Conservation (phyloP, 2,888 invertebrate genomes). For the Sphecodes monilicornis region DNA sequence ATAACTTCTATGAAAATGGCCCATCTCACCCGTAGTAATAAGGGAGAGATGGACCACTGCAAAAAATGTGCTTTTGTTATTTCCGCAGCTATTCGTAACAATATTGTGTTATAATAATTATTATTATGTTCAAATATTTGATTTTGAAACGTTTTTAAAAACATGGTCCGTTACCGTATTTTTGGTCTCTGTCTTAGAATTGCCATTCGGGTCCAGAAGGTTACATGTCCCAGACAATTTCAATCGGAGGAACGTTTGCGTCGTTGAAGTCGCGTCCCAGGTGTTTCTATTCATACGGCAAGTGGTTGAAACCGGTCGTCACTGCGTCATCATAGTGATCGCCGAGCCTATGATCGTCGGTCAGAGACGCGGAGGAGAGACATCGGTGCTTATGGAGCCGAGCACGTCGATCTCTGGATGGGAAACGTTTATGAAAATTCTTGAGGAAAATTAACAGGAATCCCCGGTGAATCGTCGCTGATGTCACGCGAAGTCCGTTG, state of each 20-base stretch:
- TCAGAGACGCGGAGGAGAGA: neutral
- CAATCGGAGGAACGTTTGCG: neutral
- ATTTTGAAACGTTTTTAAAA: too few relatives aligned
- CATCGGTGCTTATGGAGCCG: too few relatives aligned
- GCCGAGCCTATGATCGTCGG: constrained; percentile 16
- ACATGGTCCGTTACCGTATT: too few relatives aligned
- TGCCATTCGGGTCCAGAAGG: neutral
- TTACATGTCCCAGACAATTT: neutral
- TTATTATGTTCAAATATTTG: too few relatives aligned
- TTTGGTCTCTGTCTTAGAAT: neutral
- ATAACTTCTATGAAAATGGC: too few relatives aligned
- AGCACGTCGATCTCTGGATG: constrained; percentile 7
- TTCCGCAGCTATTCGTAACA: too few relatives aligned
- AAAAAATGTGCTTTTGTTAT: too few relatives aligned
- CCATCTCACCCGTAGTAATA: too few relatives aligned
- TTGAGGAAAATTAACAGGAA: constrained; percentile 73
- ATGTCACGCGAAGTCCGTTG: constrained; percentile 77
- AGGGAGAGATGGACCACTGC: too few relatives aligned
- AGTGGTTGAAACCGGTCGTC: constrained; percentile 42
- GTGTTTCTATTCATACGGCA: constrained; percentile 30
- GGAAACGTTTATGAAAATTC: constrained; percentile 59
- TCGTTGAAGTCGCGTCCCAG: neutral
- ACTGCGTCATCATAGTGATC: constrained; percentile 35
- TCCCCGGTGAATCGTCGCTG: constrained; percentile 71
- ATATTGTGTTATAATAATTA: too few relatives aligned